Base-by-base conservation (phyloP, 2,113 vertebrate species). In the Leucosticte australis region DNA sequence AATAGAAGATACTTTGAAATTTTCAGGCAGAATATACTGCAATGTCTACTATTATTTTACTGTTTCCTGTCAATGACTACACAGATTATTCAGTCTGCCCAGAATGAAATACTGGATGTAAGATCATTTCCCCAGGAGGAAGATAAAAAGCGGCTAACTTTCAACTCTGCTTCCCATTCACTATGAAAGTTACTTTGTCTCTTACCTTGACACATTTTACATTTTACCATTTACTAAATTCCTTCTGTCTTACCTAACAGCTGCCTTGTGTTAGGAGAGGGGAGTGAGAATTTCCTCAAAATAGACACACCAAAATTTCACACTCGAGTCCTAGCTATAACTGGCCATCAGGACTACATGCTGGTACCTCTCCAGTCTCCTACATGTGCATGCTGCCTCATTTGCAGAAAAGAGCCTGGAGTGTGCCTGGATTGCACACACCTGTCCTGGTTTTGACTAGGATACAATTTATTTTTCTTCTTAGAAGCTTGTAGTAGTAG, bases 1-100 rank as follows among this genome's bases (percentile, higher is more conserved):
- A 93, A 56, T 63, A 96, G 82, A 90, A 90, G 53, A 94, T 53
- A 80, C 74, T 92, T 79, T 35, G 63, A 97, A 90, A 74, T 91
- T 93, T 94, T 94, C 68, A 59, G 56, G 47, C 47, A 92, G 55
- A 77, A 83, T 90, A 92, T 82, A 92, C 56, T 89, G 81, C 74
- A 82, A 87, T 84, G 53, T 50, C 41, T 87, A 69, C 41, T 65
- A n/a, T 76, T 87, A 92, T 39, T 76, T 73, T 73, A 88, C n/a
- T 76, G 70, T 69, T 94, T 83, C 59, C 71, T 91, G 78, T 21
- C 52, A 88, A 67, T 78, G 79, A 85, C 50, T 33, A 59, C 8
- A 46, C 24, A 70, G 84, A 91, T 91, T 92, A 92, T 89, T 93
- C 82, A 59, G 31, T n/a, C 71, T 77, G 79, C 28, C 55, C 85